Conservation (phyloP, 2,113 vertebrate species). For the Spermophilus dauricus region DNA sequence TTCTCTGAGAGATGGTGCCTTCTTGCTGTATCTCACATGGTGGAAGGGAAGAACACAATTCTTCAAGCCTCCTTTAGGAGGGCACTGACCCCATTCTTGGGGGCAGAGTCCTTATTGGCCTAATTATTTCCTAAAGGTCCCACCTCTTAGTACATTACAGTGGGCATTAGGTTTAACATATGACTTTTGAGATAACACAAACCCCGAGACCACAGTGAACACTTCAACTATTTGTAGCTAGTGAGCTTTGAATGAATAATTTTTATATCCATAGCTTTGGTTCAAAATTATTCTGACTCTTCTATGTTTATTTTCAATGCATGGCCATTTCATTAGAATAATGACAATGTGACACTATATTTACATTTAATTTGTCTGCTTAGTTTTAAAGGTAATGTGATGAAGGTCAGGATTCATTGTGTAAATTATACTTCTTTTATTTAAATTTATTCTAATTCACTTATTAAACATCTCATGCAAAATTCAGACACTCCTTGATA, state of each 20-base stretch:
- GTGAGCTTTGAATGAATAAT: not conserved
- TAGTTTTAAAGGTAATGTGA: conserved; percentile 69
- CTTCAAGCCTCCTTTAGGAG: not conserved
- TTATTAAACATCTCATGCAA: conserved; percentile 61
- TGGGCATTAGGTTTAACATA: not conserved
- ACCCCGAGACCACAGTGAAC: not conserved
- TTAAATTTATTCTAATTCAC: conserved; percentile 60
- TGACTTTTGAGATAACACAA: not conserved
- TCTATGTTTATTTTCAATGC: conserved; percentile 68
- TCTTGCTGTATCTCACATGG: not conserved
- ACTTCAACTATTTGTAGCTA: not conserved
- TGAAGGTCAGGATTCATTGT: conserved; percentile 71
- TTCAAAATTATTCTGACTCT: not conserved
- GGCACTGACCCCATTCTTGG: not conserved
- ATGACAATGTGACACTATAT: conserved; percentile 51
- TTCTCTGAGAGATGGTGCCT: not conserved
- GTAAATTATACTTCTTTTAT: conserved; percentile 35
- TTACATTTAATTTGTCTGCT: conserved; percentile 68
- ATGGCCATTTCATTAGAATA: conserved; percentile 18
- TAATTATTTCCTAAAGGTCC: not conserved
- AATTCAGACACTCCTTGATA: conserved; percentile 32
- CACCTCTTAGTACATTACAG: not conserved
- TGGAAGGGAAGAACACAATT: not conserved
- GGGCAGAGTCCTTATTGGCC: not conserved
- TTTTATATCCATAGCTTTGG: conserved; percentile 46